Evolutionary conservation across 2,797 vertebrate genomes (phyloP), one percentile per base, ranked within the genome.

Genomic region (Pipistrellus nathusii): DNA sequence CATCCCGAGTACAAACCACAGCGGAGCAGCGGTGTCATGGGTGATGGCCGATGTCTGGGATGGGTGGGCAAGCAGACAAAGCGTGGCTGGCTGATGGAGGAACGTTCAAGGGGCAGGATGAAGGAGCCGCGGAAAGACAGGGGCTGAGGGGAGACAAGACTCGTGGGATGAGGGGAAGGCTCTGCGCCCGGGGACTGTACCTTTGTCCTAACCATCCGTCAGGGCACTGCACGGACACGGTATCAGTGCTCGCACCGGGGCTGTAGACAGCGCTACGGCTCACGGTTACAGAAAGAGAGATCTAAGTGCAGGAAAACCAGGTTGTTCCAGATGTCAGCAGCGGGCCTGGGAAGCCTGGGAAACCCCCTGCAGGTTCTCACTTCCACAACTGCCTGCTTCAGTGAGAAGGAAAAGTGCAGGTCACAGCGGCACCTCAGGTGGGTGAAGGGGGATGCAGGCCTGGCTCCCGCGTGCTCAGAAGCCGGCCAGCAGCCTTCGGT

Each of bases 181-280:
- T 83, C 48, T 20, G n/a, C 53, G 71, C 62, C 18, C 59, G 76
- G 13, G 15, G 84, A 94, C 90, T 23, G 71, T 96, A 95, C 95
- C 96, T 97, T 90, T 62, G n/a, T 92, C 88, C 96, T 90, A 93
- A 80, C 84, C 41, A 80, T 88, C 90, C 82, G 75, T 82, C 48
- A 68, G 68, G 75, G 48, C 90, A 48, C 23, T 78, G 77, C 30
- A 72, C 69, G 69, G 91, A 76, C 71, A 72, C 21, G 66, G 48
- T 32, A 64, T 18, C 3, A 21, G 64, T 3, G 90, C 66, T 93
- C 80, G 57, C 68, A 44, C 55, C 85, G 5, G 1, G 32, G 82
- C 59, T 41, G 59, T 14, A 46, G 84, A 95, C 41, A 57, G 93
- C 21, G 9, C 91, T 76, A 73, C 0, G 20, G 76, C 59, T 69